phyloP scores from a whole-genome alignment of 1,140 invertebrate species.

The Odontomachus brunneus region DNA sequence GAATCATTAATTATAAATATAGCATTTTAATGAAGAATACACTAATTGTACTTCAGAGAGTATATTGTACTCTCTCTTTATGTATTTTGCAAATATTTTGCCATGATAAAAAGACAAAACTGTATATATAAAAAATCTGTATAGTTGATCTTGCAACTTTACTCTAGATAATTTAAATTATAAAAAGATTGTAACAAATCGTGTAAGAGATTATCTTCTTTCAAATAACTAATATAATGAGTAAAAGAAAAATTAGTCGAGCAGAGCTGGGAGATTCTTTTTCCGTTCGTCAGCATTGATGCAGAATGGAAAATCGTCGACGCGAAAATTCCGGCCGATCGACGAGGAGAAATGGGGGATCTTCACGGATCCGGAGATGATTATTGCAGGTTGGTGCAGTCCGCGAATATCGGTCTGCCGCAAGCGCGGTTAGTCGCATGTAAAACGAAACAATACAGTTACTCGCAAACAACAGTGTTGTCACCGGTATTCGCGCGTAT shows the following conservation, averaged over 20 bases:
- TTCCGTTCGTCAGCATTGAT: neutral
- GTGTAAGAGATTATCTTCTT: no score
- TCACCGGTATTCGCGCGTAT: conserved; percentile 56
- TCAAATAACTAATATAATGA: no score
- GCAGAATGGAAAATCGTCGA: conserved; percentile 4
- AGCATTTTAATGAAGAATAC: no score
- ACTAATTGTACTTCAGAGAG: no score
- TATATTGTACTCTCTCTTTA: no score
- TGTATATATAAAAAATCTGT: no score
- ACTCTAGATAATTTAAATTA: no score
- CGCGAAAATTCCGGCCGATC: conserved; percentile 22
- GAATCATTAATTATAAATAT: no score
- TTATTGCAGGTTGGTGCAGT: conserved; percentile 26
- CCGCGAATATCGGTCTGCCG: conserved; percentile 30
- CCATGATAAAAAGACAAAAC: no score
- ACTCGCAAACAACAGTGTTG: conserved; percentile 58
- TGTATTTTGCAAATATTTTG: no score
- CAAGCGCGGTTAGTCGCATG: conserved; percentile 38
- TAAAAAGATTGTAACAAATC: no score
- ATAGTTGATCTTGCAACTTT: no score
- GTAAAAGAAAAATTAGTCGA: neutral
- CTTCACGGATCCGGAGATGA: conserved; percentile 13
- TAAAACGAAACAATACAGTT: conserved; percentile 62
- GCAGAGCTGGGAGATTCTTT: neutral
- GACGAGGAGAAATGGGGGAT: conserved; percentile 13